Conservation (phyloP, 2,888 invertebrate species). For the Rotaria sp. region DNA sequence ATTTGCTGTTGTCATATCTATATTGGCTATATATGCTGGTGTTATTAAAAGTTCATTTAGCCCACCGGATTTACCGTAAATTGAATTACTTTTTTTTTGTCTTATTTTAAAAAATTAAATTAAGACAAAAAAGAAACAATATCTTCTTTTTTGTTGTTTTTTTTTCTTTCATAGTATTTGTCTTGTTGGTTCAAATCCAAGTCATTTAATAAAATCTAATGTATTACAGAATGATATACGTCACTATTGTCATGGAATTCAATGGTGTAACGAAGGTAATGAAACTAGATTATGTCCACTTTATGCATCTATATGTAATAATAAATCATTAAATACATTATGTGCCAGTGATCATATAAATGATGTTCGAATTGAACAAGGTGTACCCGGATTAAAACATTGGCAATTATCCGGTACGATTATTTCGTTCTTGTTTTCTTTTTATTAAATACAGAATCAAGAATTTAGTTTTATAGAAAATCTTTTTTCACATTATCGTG, state of each 20-base stretch:
- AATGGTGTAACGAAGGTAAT: background rate
- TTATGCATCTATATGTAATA: conserved; percentile 57
- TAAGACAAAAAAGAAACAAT: background rate
- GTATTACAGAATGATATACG: background rate
- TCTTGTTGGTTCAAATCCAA: background rate
- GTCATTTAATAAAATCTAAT: background rate
- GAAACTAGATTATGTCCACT: conserved; percentile 52
- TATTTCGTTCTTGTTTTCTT: background rate
- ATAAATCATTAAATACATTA: background rate
- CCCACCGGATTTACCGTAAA: conserved; percentile 38
- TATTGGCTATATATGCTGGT: conserved; percentile 87
- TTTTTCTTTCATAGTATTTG: background rate
- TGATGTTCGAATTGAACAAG: background rate
- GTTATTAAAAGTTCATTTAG: conserved; percentile 63
- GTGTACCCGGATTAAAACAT: conserved; percentile 27
- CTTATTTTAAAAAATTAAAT: background rate
- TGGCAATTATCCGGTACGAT: background rate
- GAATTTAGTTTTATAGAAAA: conserved; percentile 42
- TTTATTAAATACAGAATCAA: background rate
- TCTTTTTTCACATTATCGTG: conserved; percentile 42
- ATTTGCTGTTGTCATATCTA: conserved; percentile 88
- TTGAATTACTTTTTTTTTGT: background rate
- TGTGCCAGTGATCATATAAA: no score
- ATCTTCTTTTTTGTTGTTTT: background rate
- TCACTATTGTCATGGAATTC: background rate